Conservation (phyloP, 2,797 vertebrate genomes). For the Salarias fasciatus region DNA sequence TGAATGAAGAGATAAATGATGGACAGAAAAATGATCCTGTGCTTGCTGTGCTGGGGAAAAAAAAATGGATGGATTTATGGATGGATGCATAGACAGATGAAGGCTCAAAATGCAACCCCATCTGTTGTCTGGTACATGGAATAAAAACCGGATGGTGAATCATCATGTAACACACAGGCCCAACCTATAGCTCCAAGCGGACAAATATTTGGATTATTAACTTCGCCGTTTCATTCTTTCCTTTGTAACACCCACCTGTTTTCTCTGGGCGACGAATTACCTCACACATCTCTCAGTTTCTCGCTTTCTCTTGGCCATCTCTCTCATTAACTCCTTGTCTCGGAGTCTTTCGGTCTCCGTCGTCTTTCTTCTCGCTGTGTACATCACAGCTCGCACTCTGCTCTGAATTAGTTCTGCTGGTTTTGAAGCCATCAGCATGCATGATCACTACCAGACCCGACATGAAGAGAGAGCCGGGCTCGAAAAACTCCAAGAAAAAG, state of each 20-base stretch:
- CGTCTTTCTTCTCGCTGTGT: constrained; percentile 32
- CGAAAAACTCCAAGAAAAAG: constrained; percentile 21
- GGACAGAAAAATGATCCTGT: too few species aligned
- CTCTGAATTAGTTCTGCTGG: constrained; percentile 82
- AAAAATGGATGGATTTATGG: constrained; percentile 19
- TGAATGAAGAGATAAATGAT: constrained; percentile 13
- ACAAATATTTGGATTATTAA: constrained; percentile 69
- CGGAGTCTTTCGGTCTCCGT: constrained; percentile 20
- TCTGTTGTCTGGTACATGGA: constrained; percentile 61
- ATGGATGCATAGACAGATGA: constrained; percentile 18
- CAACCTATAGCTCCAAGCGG: constrained; percentile 47
- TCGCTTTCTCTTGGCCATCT: constrained; percentile 18
- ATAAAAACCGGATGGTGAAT: constrained; percentile 65
- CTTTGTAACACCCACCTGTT: constrained; percentile 55
- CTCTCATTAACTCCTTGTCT: constrained; percentile 56
- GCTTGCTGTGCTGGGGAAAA: constrained; percentile 1
- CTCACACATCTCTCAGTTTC: constrained; percentile 51
- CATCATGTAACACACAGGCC: constrained; percentile 38
- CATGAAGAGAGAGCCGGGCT: constrained; percentile 49
- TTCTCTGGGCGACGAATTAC: constrained; percentile 64
- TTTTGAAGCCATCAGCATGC: constrained; percentile 77
- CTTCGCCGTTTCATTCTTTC: constrained; percentile 46
- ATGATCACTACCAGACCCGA: constrained; percentile 78
- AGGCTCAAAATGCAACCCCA: constrained; percentile 35
- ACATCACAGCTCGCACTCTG: constrained; percentile 68